Percentiles rank a stretch among this genome's conserved stretches.
These are phyloP conservation scores for Chrysolina haemoptera DNA, from an alignment of 2,888 invertebrate species.

Conservation along the genomic window DNA sequence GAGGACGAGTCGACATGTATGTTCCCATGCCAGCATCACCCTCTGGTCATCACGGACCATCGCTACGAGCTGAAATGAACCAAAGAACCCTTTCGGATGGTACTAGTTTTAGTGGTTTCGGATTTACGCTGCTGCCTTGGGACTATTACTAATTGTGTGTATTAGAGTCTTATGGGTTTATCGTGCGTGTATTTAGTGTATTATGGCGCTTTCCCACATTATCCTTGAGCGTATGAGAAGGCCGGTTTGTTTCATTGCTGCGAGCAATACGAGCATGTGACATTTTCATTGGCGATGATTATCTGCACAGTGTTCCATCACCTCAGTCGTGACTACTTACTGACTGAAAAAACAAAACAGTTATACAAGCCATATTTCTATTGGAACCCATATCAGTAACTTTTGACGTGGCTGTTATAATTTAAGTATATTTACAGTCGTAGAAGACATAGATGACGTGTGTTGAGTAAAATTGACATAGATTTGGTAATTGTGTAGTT, in stretches of 20 bases:
- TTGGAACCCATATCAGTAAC: no score
- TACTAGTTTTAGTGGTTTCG: conserved; percentile 42
- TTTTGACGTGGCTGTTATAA: no score
- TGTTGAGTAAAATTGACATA: no score
- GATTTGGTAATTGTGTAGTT: no score
- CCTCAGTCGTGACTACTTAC: not conserved
- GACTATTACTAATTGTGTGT: conserved; percentile 38
- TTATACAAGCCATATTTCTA: no score
- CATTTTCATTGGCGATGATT: not conserved
- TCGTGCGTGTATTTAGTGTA: conserved; percentile 31
- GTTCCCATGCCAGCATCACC: conserved; percentile 53
- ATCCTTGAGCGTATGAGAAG: not conserved
- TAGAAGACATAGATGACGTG: no score
- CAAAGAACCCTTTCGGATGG: conserved; percentile 38
- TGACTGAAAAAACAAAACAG: no score
- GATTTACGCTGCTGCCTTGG: conserved; percentile 17
- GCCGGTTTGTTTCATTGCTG: not conserved
- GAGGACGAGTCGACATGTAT: conserved; percentile 42
- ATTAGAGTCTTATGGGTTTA: conserved; percentile 43
- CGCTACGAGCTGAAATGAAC: conserved; percentile 23
- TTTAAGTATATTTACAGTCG: no score
- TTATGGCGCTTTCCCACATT: conserved; percentile 14
- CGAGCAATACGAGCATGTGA: not conserved
- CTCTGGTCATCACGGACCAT: conserved; percentile 53
- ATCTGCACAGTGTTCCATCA: not conserved